Percentiles rank a stretch among this genome's conserved stretches.
phyloP scores from a whole-genome alignment of 2,797 vertebrate genomes.

The Pseudotriccus pelzelni region DNA sequence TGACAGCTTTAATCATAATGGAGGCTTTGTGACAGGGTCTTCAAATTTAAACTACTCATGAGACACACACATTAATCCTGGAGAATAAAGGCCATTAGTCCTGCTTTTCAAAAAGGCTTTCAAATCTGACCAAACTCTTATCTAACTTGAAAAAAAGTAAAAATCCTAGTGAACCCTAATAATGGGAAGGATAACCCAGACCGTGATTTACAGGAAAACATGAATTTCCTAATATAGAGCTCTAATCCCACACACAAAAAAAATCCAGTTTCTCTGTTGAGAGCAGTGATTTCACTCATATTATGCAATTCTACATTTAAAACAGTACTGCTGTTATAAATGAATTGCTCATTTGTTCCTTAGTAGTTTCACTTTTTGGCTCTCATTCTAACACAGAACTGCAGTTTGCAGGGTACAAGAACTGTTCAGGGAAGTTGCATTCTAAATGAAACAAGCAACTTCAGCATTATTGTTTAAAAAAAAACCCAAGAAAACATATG shows the following conservation, averaged over 20 bases:
- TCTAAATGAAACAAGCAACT: not conserved
- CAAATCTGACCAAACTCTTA: not conserved
- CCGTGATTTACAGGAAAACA: not conserved
- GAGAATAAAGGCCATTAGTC: not conserved
- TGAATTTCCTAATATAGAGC: not conserved
- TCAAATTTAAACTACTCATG: conserved; percentile 1
- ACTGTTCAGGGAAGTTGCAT: not conserved
- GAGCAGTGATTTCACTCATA: not conserved
- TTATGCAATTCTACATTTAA: not conserved
- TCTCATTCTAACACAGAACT: not conserved
- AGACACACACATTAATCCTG: not conserved
- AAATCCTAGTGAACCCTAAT: not conserved
- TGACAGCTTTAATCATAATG: conserved; percentile 10
- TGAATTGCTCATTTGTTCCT: not conserved
- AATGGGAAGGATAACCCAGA: not conserved
- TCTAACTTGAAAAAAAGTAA: not conserved
- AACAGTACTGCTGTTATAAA: not conserved
- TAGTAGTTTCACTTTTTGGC: not conserved
- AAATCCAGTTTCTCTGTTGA: not conserved
- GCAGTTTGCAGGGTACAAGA: not conserved
- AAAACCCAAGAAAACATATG: not conserved
- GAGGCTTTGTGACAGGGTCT: not conserved
- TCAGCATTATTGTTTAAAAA: not conserved
- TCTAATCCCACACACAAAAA: not conserved
- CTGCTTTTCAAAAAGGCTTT: not conserved